These are phyloP conservation scores for Paraescarpia echinospica DNA, from an alignment of 1,140 invertebrate species.

Conservation along the genomic window DNA sequence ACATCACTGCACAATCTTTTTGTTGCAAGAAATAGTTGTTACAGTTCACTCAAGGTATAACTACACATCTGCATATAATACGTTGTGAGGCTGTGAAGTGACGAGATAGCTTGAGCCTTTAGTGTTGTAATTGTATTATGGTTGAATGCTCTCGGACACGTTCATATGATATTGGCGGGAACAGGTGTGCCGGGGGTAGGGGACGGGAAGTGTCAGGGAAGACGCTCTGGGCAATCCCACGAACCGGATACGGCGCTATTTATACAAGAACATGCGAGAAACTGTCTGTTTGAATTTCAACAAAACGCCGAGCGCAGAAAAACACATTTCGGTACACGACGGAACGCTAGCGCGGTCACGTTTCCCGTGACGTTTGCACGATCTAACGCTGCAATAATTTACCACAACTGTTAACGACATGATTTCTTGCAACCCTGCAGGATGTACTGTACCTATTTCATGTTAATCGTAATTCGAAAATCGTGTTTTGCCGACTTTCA, in stretches of 20 bases:
- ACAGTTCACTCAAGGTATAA: too few relatives aligned
- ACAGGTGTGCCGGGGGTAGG: not conserved
- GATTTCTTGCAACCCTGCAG: not conserved
- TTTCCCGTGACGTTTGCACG: not conserved
- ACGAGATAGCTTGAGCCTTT: not conserved
- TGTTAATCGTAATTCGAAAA: not conserved
- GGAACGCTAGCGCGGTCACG: not conserved
- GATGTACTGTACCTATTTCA: not conserved
- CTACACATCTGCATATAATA: too few relatives aligned
- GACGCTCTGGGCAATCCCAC: not conserved
- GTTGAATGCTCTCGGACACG: not conserved
- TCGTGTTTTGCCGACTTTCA: too few relatives aligned
- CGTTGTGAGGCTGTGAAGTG: too few relatives aligned
- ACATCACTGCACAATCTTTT: too few relatives aligned
- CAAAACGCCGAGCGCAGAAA: not conserved
- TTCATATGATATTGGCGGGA: not conserved
- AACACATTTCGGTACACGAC: not conserved
- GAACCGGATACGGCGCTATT: not conserved
- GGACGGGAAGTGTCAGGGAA: not conserved
- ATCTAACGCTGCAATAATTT: not conserved
- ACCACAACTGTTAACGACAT: not conserved
- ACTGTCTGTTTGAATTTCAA: not conserved
- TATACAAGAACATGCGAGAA: not conserved
- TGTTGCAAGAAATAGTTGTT: too few relatives aligned
- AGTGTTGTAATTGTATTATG: not conserved